These are phyloP conservation scores for Tyrannus savana DNA, from an alignment of 2,113 vertebrate genomes.

Conservation along the genomic window DNA sequence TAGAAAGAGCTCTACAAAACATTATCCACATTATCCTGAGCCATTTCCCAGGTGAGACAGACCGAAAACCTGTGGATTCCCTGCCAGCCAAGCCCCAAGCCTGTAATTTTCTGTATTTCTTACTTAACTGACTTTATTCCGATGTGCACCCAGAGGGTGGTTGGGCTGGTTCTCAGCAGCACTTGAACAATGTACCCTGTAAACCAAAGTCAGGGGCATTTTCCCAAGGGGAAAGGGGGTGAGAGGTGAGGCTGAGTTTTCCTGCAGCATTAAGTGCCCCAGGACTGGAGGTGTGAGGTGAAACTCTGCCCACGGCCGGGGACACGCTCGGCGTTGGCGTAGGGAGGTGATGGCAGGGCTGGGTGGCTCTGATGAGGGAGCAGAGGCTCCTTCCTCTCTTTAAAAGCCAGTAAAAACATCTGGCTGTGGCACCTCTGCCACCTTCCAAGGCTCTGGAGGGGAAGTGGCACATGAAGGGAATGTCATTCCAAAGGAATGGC, in stretches of 20 bases:
- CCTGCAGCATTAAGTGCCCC: background rate
- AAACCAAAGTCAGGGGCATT: background rate
- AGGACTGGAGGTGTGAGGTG: background rate
- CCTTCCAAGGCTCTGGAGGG: background rate
- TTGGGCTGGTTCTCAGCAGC: slow-evolving; percentile 29
- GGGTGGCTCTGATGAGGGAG: background rate
- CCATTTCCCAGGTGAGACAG: background rate
- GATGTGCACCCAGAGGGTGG: background rate
- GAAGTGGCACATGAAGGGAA: background rate
- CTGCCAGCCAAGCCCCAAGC: background rate
- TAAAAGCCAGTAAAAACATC: background rate
- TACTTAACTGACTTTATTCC: background rate
- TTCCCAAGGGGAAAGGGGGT: background rate
- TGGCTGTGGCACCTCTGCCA: background rate
- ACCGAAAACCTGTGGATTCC: background rate
- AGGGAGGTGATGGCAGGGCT: background rate
- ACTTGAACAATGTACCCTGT: background rate
- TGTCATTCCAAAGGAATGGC: background rate
- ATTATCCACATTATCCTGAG: background rate
- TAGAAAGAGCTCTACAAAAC: background rate
- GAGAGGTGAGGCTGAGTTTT: background rate
- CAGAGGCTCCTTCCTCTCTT: background rate
- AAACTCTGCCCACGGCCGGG: background rate
- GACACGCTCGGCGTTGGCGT: rapidly evolving
- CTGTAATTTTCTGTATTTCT: background rate